A percentile compares a stretch with the other conserved stretches of the same genome.
phyloP scores from a whole-genome alignment of 2,113 vertebrate species.

The Azemiops feae region DNA sequence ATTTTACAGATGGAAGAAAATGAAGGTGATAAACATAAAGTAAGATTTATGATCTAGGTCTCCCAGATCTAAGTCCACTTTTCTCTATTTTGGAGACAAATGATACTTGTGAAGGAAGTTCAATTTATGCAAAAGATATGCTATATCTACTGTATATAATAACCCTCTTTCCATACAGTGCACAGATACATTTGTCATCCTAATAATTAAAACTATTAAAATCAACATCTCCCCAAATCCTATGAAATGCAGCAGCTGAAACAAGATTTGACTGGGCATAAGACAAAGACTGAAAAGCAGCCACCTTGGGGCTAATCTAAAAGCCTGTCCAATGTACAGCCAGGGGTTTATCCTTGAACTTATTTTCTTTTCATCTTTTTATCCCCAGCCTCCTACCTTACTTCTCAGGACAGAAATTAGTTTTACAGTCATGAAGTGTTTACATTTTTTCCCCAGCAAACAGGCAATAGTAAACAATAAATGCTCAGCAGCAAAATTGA shows the following conservation, averaged over 20 bases:
- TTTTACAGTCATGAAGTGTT: constrained; percentile 90
- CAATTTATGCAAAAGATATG: not conserved
- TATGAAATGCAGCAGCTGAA: not conserved
- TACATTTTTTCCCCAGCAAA: constrained; percentile 85
- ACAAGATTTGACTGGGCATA: not conserved
- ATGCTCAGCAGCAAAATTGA: constrained; percentile 86
- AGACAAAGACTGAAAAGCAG: not conserved
- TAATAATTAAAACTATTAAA: not conserved
- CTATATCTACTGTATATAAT: not conserved
- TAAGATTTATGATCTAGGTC: not conserved
- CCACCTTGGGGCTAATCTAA: accelerated
- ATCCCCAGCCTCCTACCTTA: constrained; percentile 57
- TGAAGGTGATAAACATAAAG: not conserved
- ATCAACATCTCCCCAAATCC: not conserved
- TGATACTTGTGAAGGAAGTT: not conserved
- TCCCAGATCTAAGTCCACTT: not conserved
- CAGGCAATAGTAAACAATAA: constrained; percentile 97
- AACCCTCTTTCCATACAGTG: not conserved
- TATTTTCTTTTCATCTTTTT: constrained; percentile 27
- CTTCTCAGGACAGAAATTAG: constrained; percentile 81
- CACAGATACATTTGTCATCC: not conserved
- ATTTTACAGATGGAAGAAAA: not conserved
- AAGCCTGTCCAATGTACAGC: not conserved
- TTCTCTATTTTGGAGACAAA: not conserved
- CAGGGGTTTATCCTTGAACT: not conserved